Evolutionary conservation across 2,888 invertebrate species (phyloP), one percentile per base, ranked within the genome.

Genomic region (Panopea generosa): DNA sequence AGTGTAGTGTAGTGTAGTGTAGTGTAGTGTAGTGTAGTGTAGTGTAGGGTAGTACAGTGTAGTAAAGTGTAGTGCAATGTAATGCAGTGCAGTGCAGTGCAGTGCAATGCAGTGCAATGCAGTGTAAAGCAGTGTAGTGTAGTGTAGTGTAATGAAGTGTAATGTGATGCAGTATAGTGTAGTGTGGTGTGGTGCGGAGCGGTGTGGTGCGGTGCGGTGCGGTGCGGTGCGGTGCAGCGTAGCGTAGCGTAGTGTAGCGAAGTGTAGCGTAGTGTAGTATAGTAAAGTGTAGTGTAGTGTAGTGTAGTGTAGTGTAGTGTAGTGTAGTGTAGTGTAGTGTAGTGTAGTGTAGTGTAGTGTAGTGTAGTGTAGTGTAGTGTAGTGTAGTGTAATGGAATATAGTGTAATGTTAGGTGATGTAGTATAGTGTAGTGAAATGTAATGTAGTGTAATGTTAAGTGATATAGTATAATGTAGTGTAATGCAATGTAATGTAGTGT

Each of bases 61-160:
- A 45, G n/a, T 18, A n/a, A 9, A 45, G n/a, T 18, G 45, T 45
- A 45, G n/a, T 18, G 45, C 16, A 20, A n/a, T 16, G 45, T 20
- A 45, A 6, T 18, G 45, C 16, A 45, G 16, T 18, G 20, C 20
- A 45, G 16, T 18, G 45, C 45, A 45, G 16, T 18, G 45, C 6
- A 45, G 16, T 18, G 20, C 20, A 45, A n/a, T 20, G 20, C 20
- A 45, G 45, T 45, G 20, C 45, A 45, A n/a, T 45, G 45, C 3
- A 45, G 45, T 45, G 20, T 16, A 45, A n/a, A 9, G 20, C 20
- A 45, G 45, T 45, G 20, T 16, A 45, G 45, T 45, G 45, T 16
- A 45, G 45, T 45, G 45, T 16, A 45, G 45, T 45, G 45, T 16
- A 45, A n/a, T 45, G 45, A 3, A 45, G 45, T 45, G 45, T 16